phyloP scores from a whole-genome alignment of 2,888 invertebrate species.

The Noctua pronuba region DNA sequence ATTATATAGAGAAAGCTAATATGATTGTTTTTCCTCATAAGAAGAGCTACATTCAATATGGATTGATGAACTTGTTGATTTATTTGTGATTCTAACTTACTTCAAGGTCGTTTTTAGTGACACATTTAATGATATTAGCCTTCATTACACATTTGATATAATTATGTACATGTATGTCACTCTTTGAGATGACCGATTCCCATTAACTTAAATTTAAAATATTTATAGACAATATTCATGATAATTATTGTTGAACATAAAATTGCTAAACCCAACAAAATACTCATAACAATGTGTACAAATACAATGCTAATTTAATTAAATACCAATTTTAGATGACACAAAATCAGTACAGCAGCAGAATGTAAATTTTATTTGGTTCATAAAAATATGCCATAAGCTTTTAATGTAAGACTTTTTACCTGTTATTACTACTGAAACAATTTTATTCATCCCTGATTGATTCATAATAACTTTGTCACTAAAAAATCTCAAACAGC shows the following conservation, averaged over 20 bases:
- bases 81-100: background rate
- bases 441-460: conserved; percentile 1
- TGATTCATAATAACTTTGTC: background rate
- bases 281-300: conserved; percentile 36
- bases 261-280: conserved; percentile 1
- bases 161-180: conserved; percentile 43
- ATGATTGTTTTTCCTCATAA: background rate
- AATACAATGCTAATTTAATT: conserved; percentile 22
- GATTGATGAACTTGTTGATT: conserved; percentile 11
- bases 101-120: conserved; percentile 1
- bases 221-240: conserved; percentile 5
- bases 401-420: conserved; percentile 13
- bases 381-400: background rate
- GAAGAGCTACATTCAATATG: background rate
- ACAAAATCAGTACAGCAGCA: conserved; percentile 27
- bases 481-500: background rate
- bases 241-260: conserved; percentile 11
- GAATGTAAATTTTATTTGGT: conserved; percentile 1
- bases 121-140: conserved; percentile 14
- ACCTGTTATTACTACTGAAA: background rate
- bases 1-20: conserved; percentile 42
- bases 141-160: conserved; percentile 43
- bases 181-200: background rate
- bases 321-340: conserved; percentile 25
- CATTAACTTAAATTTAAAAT: conserved; percentile 4